A percentile compares a stretch with the other conserved stretches of the same genome.
phyloP scores from a whole-genome alignment of 2,113 vertebrate genomes.

The Tachycineta bicolor region DNA sequence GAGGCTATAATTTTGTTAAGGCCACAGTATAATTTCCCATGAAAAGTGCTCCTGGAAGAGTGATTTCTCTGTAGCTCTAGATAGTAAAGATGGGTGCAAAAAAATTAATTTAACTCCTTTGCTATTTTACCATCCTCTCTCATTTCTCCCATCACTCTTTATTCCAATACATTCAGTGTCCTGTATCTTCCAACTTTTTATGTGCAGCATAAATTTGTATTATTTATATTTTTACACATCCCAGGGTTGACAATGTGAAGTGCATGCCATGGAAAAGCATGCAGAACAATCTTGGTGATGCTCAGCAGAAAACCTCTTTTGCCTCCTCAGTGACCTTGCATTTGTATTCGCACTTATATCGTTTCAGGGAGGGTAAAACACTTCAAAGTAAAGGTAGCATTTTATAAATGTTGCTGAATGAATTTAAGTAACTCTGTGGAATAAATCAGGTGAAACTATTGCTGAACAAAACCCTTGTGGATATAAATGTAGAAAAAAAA shows the following conservation, averaged over 20 bases:
- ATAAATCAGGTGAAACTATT: not conserved
- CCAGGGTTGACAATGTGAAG: not conserved
- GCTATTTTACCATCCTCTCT: not conserved
- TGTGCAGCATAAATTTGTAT: not conserved
- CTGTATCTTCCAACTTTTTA: not conserved
- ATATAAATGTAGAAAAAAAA: not conserved
- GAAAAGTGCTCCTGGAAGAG: constrained; percentile 38
- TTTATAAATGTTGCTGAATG: not conserved
- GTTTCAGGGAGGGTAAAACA: not conserved
- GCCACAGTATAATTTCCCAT: constrained; percentile 15
- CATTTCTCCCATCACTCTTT: not conserved
- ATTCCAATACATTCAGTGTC: not conserved
- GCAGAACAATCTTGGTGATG: not conserved
- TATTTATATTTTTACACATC: not conserved
- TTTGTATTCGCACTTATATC: not conserved
- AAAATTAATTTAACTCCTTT: constrained; percentile 37
- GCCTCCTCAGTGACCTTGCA: not conserved
- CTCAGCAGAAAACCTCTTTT: not conserved
- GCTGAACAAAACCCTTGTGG: not conserved
- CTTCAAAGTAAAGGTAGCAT: not conserved
- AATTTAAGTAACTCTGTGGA: not conserved
- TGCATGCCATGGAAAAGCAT: not conserved
- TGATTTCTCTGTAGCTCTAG: not conserved
- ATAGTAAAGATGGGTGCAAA: constrained; percentile 5
- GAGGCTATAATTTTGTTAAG: constrained; percentile 24